phyloP scores from a whole-genome alignment of 2,888 invertebrate species.

The Odontocerum albicorne region DNA sequence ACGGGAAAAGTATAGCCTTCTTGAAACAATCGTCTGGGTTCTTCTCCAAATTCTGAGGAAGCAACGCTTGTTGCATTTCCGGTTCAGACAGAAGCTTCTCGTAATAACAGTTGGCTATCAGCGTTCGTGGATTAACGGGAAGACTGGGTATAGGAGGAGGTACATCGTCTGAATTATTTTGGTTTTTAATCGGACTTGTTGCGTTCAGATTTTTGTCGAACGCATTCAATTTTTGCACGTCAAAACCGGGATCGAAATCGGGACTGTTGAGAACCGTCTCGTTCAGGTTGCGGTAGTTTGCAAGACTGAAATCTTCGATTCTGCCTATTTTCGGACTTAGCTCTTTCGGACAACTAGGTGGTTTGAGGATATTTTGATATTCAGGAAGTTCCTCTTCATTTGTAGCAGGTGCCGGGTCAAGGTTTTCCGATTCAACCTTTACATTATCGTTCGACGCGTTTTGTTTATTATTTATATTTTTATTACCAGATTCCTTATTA shows the following conservation, averaged over 20 bases:
- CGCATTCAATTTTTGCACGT: conserved; percentile 16
- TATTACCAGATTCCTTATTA: conserved; percentile 36
- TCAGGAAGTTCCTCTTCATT: conserved; percentile 46
- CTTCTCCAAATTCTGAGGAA: conserved; percentile 79
- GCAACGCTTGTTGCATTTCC: conserved; percentile 78
- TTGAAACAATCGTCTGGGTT: conserved; percentile 92
- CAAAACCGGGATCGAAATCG: conserved; percentile 29
- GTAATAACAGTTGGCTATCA: conserved; percentile 75
- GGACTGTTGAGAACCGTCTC: conserved; percentile 33
- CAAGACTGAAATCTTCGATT: conserved; percentile 22
- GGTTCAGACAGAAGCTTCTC: conserved; percentile 76
- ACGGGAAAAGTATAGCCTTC: conserved; percentile 82
- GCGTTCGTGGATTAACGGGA: conserved; percentile 51
- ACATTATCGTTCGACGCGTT: conserved; percentile 37
- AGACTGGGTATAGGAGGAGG: conserved; percentile 56
- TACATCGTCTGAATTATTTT: conserved; percentile 42
- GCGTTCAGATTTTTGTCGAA: conserved; percentile 8
- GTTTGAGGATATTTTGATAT: conserved; percentile 48
- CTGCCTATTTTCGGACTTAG: conserved; percentile 33
- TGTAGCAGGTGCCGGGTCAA: conserved; percentile 15
- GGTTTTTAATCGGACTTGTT: conserved; percentile 22
- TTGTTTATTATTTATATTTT: conserved; percentile 20
- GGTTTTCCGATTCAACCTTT: conserved; percentile 37
- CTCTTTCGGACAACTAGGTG: conserved; percentile 37
- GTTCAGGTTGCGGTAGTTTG: conserved; percentile 20